A percentile compares a stretch with the other conserved stretches of the same genome.
Conservation (phyloP, 2,113 vertebrate genomes). For the Promerops cafer region DNA sequence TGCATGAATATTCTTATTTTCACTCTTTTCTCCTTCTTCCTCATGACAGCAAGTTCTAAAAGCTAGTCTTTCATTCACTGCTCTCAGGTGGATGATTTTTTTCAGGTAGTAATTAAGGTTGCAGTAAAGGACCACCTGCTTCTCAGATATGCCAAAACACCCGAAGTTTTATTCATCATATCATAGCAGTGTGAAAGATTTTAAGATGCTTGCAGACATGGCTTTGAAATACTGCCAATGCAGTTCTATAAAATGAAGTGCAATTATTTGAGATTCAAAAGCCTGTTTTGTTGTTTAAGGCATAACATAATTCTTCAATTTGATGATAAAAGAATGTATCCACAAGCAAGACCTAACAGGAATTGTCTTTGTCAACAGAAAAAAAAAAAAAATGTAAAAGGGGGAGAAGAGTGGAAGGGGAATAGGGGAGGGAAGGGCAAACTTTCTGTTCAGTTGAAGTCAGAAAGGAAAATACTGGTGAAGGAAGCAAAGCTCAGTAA, state of each 20-base stretch:
- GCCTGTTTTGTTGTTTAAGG: neutral
- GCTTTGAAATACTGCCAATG: neutral
- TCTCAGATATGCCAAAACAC: neutral
- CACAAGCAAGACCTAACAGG: neutral
- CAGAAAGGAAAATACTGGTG: neutral
- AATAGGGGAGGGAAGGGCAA: neutral
- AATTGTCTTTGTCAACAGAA: neutral
- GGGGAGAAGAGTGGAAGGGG: accelerated
- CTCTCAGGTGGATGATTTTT: neutral
- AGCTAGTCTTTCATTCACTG: neutral
- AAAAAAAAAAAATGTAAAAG: neutral
- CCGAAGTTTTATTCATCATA: neutral
- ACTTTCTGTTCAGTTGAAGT: neutral
- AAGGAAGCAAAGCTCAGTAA: neutral
- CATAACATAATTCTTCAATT: neutral
- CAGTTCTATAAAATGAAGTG: neutral
- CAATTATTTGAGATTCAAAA: neutral
- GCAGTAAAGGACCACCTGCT: neutral
- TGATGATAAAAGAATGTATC: neutral
- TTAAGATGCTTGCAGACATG: neutral
- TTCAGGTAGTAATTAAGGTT: neutral
- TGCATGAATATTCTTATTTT: neutral
- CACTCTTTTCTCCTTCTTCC: neutral
- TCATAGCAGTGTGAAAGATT: neutral
- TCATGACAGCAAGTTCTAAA: neutral